Base-by-base conservation (phyloP, 2,797 vertebrate genomes). In the Falco rusticolus region DNA sequence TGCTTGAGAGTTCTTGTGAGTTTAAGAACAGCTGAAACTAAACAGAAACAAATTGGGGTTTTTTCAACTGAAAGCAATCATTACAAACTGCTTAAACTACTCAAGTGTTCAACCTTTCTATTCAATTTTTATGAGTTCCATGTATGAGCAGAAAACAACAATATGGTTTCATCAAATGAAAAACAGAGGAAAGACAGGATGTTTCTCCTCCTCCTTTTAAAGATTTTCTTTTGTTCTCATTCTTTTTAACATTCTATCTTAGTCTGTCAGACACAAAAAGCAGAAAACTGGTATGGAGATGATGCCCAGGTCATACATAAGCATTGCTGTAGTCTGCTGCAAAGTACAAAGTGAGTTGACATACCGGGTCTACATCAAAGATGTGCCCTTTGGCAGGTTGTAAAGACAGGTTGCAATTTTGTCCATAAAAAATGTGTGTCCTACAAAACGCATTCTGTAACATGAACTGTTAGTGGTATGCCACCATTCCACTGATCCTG, bases 381-480 rank as follows among this genome's bases (percentile, higher is more conserved):
- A 82, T 69, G 39, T 61, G 75, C 84, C 93, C 90, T 91, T 92
- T 74, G 81, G 78, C 93, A 95, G 66, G 56, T 61, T 92, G 74
- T 65, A 93, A 94, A 93, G 86, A 80, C 86, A 94, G 85, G 90
- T 85, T 87, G 93, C 93, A 90, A 93, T 96, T 95, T 89, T 72
- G 75, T 74, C 84, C 60, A 84, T 93, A 94, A 95, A 96, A 45
- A 96, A 95, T 3, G 39, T 5, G 4, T 87, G 85, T 94, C 87
- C 75, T 80, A 93, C 86, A 97, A 94, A 97, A 96, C 89, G 90
- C 91, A 88, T 78, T 89, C 91, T 93, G 96, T 96, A 97, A 97
- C 71, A 93, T 77, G 95, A 97, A 96, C 96, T 96, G 93, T 77
- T 82, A 93, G 84, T 74, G 93, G 90, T 95, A 95, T 92, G 95